phyloP scores from a whole-genome alignment of 2,888 invertebrate genomes.

The Chydorus sphaericus region DNA sequence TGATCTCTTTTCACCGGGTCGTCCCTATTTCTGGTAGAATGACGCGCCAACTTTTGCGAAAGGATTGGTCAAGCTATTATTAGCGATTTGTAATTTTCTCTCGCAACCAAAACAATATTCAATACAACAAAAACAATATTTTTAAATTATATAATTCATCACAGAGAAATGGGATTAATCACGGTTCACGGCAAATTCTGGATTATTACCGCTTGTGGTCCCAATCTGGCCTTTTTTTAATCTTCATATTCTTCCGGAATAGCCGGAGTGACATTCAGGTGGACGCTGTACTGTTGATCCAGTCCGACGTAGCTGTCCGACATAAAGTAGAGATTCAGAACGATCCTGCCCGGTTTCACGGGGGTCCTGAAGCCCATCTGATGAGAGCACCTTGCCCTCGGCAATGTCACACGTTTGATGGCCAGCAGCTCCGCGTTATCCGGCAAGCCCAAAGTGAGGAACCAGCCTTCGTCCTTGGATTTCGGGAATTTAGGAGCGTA shows the following conservation, averaged over 20 bases:
- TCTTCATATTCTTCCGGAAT: background rate
- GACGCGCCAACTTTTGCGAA: too few species aligned
- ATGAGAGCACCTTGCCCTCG: constrained; percentile 26
- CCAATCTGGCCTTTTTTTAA: too few species aligned
- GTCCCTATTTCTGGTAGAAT: too few species aligned
- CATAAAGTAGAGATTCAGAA: constrained; percentile 67
- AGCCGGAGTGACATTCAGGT: constrained; percentile 25
- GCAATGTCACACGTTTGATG: constrained; percentile 48
- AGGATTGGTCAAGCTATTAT: too few species aligned
- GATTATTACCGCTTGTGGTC: too few species aligned
- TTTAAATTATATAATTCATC: too few species aligned
- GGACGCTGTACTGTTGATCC: constrained; percentile 68
- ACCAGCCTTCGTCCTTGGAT: constrained; percentile 92
- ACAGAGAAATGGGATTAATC: too few species aligned
- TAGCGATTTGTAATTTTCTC: too few species aligned
- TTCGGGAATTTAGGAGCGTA: constrained; percentile 75
- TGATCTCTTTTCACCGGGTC: too few species aligned
- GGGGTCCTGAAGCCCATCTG: constrained; percentile 49
- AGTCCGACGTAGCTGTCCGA: constrained; percentile 87
- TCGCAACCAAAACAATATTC: too few species aligned
- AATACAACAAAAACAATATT: too few species aligned
- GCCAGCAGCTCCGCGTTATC: constrained; percentile 58
- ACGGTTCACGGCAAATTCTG: too few species aligned
- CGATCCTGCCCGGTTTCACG: constrained; percentile 44
- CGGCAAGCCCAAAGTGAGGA: constrained; percentile 63